Base-by-base conservation (phyloP, 2,113 vertebrate species). In the Etheostoma spectabile region DNA sequence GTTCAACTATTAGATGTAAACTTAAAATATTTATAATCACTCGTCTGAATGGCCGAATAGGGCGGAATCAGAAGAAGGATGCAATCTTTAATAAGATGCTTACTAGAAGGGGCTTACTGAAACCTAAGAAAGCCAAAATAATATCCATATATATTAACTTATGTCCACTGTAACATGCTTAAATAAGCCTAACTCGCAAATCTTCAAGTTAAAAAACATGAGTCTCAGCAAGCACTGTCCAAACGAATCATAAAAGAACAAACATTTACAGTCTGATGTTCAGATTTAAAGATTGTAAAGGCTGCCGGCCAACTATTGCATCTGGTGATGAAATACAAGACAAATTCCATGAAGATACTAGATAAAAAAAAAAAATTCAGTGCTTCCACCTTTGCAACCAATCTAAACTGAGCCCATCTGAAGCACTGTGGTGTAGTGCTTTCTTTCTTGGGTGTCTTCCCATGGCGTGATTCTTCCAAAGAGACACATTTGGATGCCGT, bases 71-170 rank as follows among this genome's bases (percentile, higher is more conserved):
- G 51, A 18, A 13, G 42, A 21, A 22, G 15, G 22, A 70, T 3
- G 8, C 8, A 15, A 38, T 73, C 3, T 61, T 77, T 5, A 18
- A 15, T 48, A 14, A 48, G n/a, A 59, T 55, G 35, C 15, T 72
- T 38, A 24, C 4, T 15, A 21, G n/a, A 49, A 48, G 15, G 4
- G 57, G 48, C 16, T 80, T 11, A 56, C 27, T 94, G 93, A 92
- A 96, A 95, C 94, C 90, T 94, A 89, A 95, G 92, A 95, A 95
- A 96, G 95, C 95, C 94, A 90, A 95, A 91, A 92, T 57, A 64
- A 78, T 59, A 53, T 70, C 55, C 21, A 59, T 75, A 55, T 14
- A 12, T 46, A 35, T 71, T 62, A 52, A 42, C 77, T 30, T 73
- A 13, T 79, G 46, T 82, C 51, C 51, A n/a, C 60, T 71, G 19